Base-by-base conservation (phyloP, 2,888 invertebrate species). In the Bibio marci region DNA sequence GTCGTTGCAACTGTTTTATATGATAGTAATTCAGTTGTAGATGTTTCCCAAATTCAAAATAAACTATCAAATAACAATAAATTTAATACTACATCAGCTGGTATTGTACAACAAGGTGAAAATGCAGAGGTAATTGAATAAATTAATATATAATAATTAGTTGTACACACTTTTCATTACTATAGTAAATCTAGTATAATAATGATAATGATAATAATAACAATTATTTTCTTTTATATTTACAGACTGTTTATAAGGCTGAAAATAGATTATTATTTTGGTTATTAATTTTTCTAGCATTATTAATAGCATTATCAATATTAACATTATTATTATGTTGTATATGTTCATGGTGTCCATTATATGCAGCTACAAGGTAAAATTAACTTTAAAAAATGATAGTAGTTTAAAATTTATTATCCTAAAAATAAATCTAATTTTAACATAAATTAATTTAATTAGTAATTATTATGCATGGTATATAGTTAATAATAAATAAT, bases 291-390 rank as follows among this genome's bases (percentile, higher is more conserved):
- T 59, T 83, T 13, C 58, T 88, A 44, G 77, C 82, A 35, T 68
- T 87, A 22, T 58, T 87, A 43, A 71, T 85, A 47, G 70, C 85
- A 0, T 51, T 83, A 22, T 71, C 79, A 11, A 68, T 82, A 46
- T 59, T 82, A 41, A 67, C 76, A 38, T 64, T 86, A 36, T 71
- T 87, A 44, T 67, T 82, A 43, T 88, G 87, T 59, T 86, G 86
- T 53, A 76, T 85, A 45, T 86, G 85, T 54, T 79, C 80, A 49
- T 79, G 80, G 51, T 86, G 86, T 53, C 85, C 85, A n/a, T 69
- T 83, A 38, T 85, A 80, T 50, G 76, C 76, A 62, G 78, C 78
- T 38, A 73, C 78, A 38, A 74, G 80, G 73, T 73, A 67, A 57
- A n/a, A n/a, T n/a, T n/a, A n/a, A n/a, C n/a, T n/a, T n/a, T n/a